phyloP scores from a whole-genome alignment of 35 echinoderm and acorn worm genomes.

The Hemicentrotus pulcherrimus region DNA sequence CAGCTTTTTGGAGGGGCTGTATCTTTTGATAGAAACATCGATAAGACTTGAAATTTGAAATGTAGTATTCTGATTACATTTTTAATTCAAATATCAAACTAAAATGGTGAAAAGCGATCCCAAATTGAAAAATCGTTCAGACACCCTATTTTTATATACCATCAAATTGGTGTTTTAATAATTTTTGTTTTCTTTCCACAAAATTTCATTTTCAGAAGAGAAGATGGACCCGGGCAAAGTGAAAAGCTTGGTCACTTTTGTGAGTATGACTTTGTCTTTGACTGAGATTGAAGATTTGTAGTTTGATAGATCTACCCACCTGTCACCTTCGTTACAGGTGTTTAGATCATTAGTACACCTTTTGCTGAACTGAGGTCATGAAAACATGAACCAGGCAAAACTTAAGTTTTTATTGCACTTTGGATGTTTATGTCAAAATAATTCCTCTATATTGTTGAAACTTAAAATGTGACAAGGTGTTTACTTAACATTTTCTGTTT shows the following conservation, averaged over 20 bases:
- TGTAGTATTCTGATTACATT: no score
- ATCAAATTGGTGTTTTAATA: not conserved
- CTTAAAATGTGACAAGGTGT: no score
- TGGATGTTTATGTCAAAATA: not conserved
- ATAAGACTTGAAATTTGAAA: no score
- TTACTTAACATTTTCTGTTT: no score
- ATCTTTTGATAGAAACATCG: no score
- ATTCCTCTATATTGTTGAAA: not conserved
- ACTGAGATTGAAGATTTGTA: not conserved
- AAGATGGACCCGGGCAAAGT: conserved; percentile 18
- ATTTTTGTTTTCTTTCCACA: not conserved
- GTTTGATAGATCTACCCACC: not conserved
- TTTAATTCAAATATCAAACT: no score
- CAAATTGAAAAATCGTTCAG: no score
- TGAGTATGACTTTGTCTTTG: not conserved
- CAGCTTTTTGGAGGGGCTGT: no score
- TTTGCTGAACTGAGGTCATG: not conserved
- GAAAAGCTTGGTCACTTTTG: conserved; percentile 15
- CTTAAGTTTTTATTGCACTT: not conserved
- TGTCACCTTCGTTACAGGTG: not conserved
- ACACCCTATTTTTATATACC: no score
- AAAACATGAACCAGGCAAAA: not conserved
- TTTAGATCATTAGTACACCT: not conserved
- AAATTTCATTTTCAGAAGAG: not conserved
- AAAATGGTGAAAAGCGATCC: no score